A percentile compares a stretch with the other conserved stretches of the same genome.
Conservation (phyloP, 2,888 invertebrate species). For the Stegana nigrithorax region DNA sequence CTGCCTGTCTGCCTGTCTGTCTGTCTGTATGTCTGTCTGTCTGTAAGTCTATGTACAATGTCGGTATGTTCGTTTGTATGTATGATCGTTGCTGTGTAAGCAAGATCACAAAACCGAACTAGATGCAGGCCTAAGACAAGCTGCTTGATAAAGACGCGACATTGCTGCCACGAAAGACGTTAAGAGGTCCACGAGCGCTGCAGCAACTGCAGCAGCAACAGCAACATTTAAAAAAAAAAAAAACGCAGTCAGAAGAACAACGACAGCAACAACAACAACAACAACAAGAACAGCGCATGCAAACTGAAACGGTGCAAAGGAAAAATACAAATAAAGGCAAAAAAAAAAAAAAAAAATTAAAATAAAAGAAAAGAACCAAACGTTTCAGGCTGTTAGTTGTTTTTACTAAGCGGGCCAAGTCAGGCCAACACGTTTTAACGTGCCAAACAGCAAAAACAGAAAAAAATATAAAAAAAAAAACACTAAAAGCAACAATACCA, state of each 20-base stretch:
- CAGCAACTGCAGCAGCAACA: slow-evolving; percentile 23
- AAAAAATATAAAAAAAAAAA: not conserved
- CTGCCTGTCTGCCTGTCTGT: too few species aligned
- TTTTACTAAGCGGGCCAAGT: too few species aligned
- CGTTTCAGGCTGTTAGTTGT: too few species aligned
- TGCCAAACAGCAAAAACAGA: not conserved
- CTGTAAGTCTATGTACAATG: too few species aligned
- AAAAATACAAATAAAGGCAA: too few species aligned
- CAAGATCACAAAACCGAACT: slow-evolving; percentile 21
- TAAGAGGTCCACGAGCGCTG: too few species aligned
- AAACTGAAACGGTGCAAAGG: not conserved
- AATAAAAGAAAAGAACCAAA: too few species aligned
- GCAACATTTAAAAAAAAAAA: slow-evolving; percentile 18
- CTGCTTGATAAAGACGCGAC: not conserved
- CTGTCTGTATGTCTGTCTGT: too few species aligned
- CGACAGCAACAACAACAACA: slow-evolving; percentile 30
- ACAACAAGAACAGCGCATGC: not conserved
- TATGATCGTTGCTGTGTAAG: not conserved
- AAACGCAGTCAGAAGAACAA: slow-evolving; percentile 14
- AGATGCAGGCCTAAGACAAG: slow-evolving; percentile 29
- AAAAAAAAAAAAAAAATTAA: too few species aligned
- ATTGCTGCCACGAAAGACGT: not conserved
- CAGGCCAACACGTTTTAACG: slow-evolving; percentile 3
- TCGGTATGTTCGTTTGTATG: not conserved
- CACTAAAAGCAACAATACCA: not conserved